Conservation (phyloP, 2,113 vertebrate genomes). For the Gracilinanus agilis region DNA sequence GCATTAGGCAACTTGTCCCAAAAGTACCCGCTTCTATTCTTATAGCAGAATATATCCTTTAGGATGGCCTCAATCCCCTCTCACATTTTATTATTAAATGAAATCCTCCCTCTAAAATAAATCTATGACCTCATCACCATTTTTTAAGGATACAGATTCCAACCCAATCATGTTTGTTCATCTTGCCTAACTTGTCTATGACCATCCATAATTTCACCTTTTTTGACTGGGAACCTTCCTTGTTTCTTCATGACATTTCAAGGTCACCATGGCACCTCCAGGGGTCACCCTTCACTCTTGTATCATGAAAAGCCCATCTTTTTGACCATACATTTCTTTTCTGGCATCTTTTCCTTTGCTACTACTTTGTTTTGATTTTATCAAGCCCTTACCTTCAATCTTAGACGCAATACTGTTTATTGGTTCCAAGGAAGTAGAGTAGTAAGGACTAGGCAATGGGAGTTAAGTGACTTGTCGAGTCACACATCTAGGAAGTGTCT, state of each 20-base stretch:
- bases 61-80: neutral
- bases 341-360: neutral
- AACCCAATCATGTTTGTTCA: neutral
- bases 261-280: neutral
- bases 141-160: neutral
- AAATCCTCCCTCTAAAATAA: neutral
- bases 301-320: neutral
- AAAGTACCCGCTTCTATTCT: neutral
- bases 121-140: neutral
- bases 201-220: neutral
- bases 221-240: neutral
- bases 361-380: neutral
- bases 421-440: too few species aligned
- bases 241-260: neutral
- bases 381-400: too few species aligned
- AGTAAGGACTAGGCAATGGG: too few species aligned
- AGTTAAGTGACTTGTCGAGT: too few species aligned
- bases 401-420: too few species aligned
- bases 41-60: neutral
- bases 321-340: neutral
- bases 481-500: too few species aligned
- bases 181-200: neutral
- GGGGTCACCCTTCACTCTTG: neutral
- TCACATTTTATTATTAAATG: neutral
- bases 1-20: neutral